A percentile compares a stretch with the other conserved stretches of the same genome.
phyloP scores from a whole-genome alignment of 2,113 vertebrate genomes.

The Rhinogobius similis region DNA sequence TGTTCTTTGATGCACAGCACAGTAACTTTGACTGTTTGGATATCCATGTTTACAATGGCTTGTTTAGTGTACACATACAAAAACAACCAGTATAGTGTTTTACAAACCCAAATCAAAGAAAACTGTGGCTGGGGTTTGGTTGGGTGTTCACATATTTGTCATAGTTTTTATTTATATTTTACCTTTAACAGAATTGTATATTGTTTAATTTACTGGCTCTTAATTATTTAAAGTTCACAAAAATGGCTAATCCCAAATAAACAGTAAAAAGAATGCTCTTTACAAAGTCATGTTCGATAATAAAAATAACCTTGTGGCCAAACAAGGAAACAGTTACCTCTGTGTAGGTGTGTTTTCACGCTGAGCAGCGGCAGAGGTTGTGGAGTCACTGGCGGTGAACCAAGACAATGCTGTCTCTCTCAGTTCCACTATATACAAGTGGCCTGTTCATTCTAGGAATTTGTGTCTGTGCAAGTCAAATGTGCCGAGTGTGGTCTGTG shows the following conservation, averaged over 20 bases:
- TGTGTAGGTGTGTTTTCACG: constrained; percentile 66
- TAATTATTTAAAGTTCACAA: neutral
- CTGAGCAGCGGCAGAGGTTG: constrained; percentile 61
- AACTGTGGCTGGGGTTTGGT: constrained; percentile 22
- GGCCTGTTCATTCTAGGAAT: constrained; percentile 61
- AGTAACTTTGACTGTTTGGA: constrained; percentile 59
- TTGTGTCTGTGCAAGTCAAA: constrained; percentile 28
- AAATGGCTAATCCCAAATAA: neutral
- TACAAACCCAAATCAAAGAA: constrained; percentile 31
- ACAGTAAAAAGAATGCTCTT: neutral
- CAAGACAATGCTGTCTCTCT: constrained; percentile 68
- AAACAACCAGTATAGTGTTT: constrained; percentile 52
- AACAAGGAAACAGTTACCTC: constrained; percentile 59
- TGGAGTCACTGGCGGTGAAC: constrained; percentile 53
- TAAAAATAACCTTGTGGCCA: constrained; percentile 47
- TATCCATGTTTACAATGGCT: constrained; percentile 63
- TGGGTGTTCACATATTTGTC: constrained; percentile 38
- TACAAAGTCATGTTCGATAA: constrained; percentile 13
- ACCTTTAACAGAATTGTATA: constrained; percentile 25
- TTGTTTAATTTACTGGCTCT: constrained; percentile 10
- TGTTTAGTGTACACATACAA: constrained; percentile 52
- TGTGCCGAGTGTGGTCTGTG: constrained; percentile 31
- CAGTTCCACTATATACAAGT: constrained; percentile 61
- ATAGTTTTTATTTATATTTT: constrained; percentile 42
- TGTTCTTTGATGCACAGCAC: constrained; percentile 69